Percentiles rank a stretch among this genome's conserved stretches.
Evolutionary conservation across 1,140 invertebrate genomes (phyloP).

Genomic region (Conus betulinus): DNA sequence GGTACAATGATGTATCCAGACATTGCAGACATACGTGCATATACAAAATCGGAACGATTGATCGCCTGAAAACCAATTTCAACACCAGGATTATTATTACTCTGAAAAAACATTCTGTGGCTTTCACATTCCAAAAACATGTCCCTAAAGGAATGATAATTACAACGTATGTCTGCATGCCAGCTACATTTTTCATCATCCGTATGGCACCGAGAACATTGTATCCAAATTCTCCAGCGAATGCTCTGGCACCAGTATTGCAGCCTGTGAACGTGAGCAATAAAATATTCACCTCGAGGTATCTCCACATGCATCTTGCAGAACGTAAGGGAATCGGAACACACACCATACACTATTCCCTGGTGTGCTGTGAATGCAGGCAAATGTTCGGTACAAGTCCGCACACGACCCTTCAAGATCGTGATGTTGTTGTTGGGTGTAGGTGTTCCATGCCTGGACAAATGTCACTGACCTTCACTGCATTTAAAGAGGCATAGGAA

Average conservation of each 20-base stretch:
- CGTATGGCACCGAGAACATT: background rate
- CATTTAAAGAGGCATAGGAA: no score
- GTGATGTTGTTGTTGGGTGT: background rate
- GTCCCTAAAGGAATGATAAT: background rate
- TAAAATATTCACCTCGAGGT: background rate
- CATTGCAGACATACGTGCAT: background rate
- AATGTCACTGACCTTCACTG: background rate
- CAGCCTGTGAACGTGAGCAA: background rate
- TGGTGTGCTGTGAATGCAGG: background rate
- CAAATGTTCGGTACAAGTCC: background rate
- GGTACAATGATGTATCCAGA: background rate
- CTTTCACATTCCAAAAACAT: background rate
- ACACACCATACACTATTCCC: background rate
- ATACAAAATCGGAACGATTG: background rate
- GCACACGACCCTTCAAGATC: background rate
- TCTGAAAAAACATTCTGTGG: background rate
- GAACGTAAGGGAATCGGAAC: background rate
- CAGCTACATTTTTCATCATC: background rate
- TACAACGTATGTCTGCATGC: background rate
- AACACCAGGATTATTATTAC: background rate
- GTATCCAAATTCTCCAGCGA: background rate
- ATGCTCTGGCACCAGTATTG: background rate
- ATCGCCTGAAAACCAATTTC: background rate
- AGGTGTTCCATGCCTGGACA: background rate
- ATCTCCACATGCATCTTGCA: background rate